Evolutionary conservation across 2,888 invertebrate genomes (phyloP), one percentile per base, ranked within the genome.

Genomic region (Brachyopa scutellaris): DNA sequence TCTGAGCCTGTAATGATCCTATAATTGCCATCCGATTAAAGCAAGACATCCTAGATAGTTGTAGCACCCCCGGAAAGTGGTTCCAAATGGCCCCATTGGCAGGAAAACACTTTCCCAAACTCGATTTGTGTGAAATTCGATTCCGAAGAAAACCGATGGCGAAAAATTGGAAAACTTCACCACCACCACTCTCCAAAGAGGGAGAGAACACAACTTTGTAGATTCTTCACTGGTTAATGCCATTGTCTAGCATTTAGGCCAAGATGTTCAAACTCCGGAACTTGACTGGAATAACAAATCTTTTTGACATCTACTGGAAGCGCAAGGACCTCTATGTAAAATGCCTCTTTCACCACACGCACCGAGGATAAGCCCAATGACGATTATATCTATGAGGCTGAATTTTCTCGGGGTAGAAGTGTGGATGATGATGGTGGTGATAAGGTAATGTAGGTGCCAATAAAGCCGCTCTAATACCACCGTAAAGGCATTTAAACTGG

Each of bases 201-300:
- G 33, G 21, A 23, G 51, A 23, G 47, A 82, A 77, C 59, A 72
- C 61, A 82, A 82, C 47, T 77, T 82, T 31, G 29, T 40, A 45
- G 26, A 77, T 82, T 82, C 76, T 80, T 76, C 80, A 55, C 31
- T 55, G 64, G 64, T 19, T 64, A 70, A 76, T 82, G 80, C 64
- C 51, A 64, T 74, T 80, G 74, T 80, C 74, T 53, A 64, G 57
- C 62, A 61, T 77, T 77, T 76, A 77, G 82, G 76, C 72, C 82
- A 77, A 82, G 82, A 76, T 82, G 82, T 82, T 82, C 64, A 47
- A 70, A 70, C 33, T 19, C 59, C 59, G 53, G 42, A 76, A 82
- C 82, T 82, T 82, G 82, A 77, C 77, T 82, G 21, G 82, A 82
- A 82, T 77, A 82, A 72, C 82, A 82, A 82, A 82, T 82, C 70